Evolutionary conservation across 2,797 vertebrate genomes (phyloP).

Genomic region (Enteromius afrohamiltoni): DNA sequence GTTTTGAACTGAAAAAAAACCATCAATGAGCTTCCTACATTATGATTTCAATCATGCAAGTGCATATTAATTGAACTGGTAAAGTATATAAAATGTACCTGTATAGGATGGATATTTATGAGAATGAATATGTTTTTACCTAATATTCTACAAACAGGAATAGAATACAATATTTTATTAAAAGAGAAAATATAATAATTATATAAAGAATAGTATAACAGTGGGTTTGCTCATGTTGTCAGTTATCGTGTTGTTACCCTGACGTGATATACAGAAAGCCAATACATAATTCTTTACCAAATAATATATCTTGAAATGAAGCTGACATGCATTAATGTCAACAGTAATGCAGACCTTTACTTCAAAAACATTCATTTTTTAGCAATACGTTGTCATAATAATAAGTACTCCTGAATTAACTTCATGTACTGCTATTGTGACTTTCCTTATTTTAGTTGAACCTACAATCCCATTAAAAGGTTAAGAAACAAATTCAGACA

Average conservation of each 20-base stretch:
- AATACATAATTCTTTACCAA: constrained; percentile 4
- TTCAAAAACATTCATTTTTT: not conserved
- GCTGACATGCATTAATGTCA: not conserved
- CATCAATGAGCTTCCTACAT: not conserved
- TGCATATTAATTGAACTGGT: not conserved
- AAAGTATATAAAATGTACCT: not conserved
- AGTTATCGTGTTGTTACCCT: constrained; percentile 6
- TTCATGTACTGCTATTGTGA: not conserved
- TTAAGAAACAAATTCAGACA: not conserved
- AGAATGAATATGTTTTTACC: not conserved
- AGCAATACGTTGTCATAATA: not conserved
- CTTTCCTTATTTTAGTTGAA: not conserved
- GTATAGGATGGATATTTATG: not conserved
- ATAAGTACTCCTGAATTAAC: not conserved
- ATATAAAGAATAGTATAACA: not conserved
- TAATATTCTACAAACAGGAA: not conserved
- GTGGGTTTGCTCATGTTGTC: not conserved
- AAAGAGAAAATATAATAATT: not conserved
- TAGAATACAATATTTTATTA: not conserved
- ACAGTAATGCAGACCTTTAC: not conserved
- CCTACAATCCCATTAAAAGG: not conserved
- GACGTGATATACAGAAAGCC: constrained; percentile 3
- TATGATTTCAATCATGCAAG: not conserved
- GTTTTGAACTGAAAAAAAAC: not conserved
- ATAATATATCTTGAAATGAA: constrained; percentile 2